phyloP scores from a whole-genome alignment of 1,140 invertebrate genomes.

The Bombus breviceps region DNA sequence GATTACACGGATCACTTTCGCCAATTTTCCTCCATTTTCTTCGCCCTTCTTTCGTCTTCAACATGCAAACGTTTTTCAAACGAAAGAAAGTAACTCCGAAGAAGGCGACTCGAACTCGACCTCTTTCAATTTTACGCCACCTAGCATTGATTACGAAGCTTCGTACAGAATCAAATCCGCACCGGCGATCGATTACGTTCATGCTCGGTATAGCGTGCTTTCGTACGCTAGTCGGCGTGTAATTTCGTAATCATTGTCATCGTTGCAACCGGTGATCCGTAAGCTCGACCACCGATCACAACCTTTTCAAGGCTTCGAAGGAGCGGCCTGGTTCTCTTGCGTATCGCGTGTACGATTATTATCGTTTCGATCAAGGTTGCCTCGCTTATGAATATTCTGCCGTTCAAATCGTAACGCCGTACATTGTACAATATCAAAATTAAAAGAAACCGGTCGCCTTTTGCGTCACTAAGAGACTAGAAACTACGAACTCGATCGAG shows the following conservation, averaged over 20 bases:
- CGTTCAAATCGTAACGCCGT: neutral
- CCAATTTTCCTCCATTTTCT: neutral
- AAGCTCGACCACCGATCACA: conserved; percentile 36
- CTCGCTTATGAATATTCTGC: conserved; percentile 39
- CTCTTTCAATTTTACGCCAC: conserved; percentile 6
- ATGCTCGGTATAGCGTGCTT: conserved; percentile 6
- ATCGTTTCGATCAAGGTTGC: conserved; percentile 37
- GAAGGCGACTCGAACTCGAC: neutral
- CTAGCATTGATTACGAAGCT: neutral
- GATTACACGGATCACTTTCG: neutral
- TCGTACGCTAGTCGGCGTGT: conserved; percentile 4
- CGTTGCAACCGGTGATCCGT: conserved; percentile 26
- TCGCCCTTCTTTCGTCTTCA: neutral
- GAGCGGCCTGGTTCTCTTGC: conserved; percentile 3
- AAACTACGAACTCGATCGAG: neutral
- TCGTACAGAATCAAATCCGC: neutral
- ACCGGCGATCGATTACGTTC: conserved; percentile 2
- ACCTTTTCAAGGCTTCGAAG: conserved; percentile 62
- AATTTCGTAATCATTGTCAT: conserved; percentile 54
- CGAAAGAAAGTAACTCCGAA: conserved; percentile 11
- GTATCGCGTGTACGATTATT: conserved; percentile 46
- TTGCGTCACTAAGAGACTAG: neutral
- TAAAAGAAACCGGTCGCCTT: neutral
- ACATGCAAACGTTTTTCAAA: no score
- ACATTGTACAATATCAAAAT: neutral